phyloP scores from a whole-genome alignment of 2,797 vertebrate species.

The Argentina silus region DNA sequence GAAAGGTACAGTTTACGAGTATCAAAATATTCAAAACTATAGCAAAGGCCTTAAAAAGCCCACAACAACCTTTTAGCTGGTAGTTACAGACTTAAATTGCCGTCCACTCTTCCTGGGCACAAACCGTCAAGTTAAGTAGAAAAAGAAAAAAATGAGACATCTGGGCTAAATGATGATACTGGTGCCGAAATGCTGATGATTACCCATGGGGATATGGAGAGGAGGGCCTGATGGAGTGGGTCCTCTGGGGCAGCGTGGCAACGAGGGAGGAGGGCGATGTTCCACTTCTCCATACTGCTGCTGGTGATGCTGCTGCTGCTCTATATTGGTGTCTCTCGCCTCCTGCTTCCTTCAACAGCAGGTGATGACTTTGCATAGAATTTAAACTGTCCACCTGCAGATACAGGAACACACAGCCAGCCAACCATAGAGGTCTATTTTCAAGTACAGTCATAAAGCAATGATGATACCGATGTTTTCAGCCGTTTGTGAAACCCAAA shows the following conservation, averaged over 20 bases:
- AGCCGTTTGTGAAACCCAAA: too few species aligned
- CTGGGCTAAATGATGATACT: neutral
- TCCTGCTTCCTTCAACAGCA: neutral
- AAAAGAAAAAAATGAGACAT: neutral
- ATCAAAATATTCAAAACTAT: neutral
- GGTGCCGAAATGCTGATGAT: neutral
- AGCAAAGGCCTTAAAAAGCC: neutral
- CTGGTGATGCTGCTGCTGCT: neutral
- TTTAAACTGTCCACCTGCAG: constrained; percentile 14
- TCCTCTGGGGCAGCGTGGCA: neutral
- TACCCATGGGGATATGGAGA: constrained; percentile 10
- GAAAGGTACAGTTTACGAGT: neutral
- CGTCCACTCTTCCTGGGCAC: neutral
- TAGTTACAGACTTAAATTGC: neutral
- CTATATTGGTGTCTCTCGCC: neutral
- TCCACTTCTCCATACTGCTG: neutral
- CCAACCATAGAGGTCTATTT: neutral
- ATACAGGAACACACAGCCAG: neutral
- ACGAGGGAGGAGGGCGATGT: neutral
- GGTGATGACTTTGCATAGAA: neutral
- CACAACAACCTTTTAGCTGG: too few species aligned
- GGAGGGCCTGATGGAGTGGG: neutral
- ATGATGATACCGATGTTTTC: too few species aligned
- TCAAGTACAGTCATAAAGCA: neutral
- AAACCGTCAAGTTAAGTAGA: neutral